phyloP scores from a whole-genome alignment of 2,113 vertebrate species.

The Gallinago undulata region DNA sequence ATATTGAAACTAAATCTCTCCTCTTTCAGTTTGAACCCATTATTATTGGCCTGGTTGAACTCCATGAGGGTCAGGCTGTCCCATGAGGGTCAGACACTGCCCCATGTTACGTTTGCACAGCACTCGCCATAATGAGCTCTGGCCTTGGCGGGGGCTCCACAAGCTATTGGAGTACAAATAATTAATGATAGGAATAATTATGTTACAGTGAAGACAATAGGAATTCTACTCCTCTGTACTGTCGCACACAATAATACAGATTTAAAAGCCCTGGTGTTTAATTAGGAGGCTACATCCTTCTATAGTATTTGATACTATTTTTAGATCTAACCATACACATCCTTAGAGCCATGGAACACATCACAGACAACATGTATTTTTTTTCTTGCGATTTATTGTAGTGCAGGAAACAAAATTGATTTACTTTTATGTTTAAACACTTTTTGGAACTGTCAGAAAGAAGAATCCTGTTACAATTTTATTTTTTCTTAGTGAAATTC shows the following conservation, averaged over 20 bases:
- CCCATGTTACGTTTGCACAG: fast-evolving
- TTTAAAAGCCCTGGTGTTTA: neutral
- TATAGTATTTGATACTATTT: neutral
- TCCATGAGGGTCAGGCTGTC: neutral
- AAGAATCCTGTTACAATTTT: neutral
- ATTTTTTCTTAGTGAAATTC: neutral
- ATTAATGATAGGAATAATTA: neutral
- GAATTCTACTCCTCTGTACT: neutral
- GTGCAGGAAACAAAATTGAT: neutral
- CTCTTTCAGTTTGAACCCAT: too few relatives aligned
- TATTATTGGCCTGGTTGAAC: neutral
- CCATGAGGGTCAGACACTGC: neutral
- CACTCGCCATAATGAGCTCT: neutral
- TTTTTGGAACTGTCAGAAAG: neutral
- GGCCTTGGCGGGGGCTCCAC: neutral
- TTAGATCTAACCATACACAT: neutral
- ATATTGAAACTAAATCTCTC: too few relatives aligned
- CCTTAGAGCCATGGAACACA: neutral
- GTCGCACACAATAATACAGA: neutral
- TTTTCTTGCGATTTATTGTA: constrained; percentile 26
- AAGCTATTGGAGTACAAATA: neutral
- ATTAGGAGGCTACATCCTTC: neutral
- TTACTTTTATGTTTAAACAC: neutral
- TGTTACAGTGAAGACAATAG: neutral
- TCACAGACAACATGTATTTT: neutral